Percentiles rank a stretch among this genome's conserved stretches.
phyloP scores from a whole-genome alignment of 1,140 invertebrate species.

The Drosophila truncata region DNA sequence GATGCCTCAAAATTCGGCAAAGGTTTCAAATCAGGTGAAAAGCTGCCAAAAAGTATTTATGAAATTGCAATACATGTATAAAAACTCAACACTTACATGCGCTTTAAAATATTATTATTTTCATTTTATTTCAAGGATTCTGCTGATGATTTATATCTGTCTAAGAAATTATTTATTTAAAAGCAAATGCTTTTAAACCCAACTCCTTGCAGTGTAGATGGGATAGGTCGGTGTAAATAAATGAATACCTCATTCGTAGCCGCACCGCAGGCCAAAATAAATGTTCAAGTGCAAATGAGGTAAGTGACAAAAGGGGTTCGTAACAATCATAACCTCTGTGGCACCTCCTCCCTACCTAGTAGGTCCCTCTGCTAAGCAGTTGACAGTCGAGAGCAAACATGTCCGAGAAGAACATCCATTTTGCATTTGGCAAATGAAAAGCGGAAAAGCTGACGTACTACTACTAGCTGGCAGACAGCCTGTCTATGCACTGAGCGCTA shows the following conservation, averaged over 20 bases:
- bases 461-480: constrained; percentile 42
- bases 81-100: neutral
- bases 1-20: neutral
- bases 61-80: no score
- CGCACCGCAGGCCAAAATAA: constrained; percentile 35
- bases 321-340: constrained; percentile 22
- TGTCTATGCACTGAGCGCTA: constrained; percentile 40
- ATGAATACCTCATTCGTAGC: constrained; percentile 28
- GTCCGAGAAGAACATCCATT: constrained; percentile 58
- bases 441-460: constrained; percentile 49
- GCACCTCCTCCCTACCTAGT: neutral
- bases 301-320: constrained; percentile 49
- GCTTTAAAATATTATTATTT: neutral
- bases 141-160: neutral
- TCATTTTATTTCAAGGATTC: no score
- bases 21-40: neutral
- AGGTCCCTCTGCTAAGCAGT: constrained; percentile 11
- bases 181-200: neutral
- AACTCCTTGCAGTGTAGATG: constrained; percentile 6
- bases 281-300: constrained; percentile 78
- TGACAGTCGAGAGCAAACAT: constrained; percentile 44
- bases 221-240: constrained; percentile 66
- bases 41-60: neutral
- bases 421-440: constrained; percentile 74
- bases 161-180: neutral